Evolutionary conservation across 2,888 invertebrate genomes (phyloP), one percentile per base, ranked within the genome.

Genomic region (Hydrotaea cyrtoneurina): DNA sequence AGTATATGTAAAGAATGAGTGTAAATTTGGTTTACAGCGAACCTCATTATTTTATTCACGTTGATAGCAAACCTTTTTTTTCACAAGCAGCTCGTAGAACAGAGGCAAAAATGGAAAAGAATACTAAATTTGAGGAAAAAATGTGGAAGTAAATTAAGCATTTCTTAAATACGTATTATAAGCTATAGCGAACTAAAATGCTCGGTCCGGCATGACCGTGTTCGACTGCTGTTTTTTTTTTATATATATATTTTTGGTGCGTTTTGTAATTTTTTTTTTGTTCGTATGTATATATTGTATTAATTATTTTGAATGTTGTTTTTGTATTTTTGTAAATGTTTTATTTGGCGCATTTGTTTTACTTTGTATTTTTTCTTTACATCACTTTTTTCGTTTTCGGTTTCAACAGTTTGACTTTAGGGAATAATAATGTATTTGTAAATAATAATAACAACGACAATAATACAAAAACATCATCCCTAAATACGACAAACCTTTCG

Each of bases 381-480:
- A 64, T 26, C 21, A 59, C 23, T 69, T 66, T 69, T 21, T 78
- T 53, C 71, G 15, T 84, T 85, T 79, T 75, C 36, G 73, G 85
- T 82, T 87, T 82, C 76, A 86, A 91, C 91, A 92, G 92, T 90
- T 91, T 91, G 89, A 89, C 91, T 86, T 91, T 92, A 92, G 92
- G 91, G 87, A 90, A 89, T 90, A 91, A 89, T 89, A 87, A 88
- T 87, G 89, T 89, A 89, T 90, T 90, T 92, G 90, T 92, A 91
- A 90, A 92, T 91, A 92, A 89, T 89, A 90, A 89, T 88, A 91
- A 86, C 89, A 89, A 87, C 87, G 87, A 88, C 84, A 86, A 87
- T 87, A 89, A 89, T 87, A 86, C 89, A 86, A 88, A 87, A 79
- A 85, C 88, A 83, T 86, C 88, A 86, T 83, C 85, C 75, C 77